Base-by-base conservation (phyloP, 2,888 invertebrate species). In the Heliothis peltigera region DNA sequence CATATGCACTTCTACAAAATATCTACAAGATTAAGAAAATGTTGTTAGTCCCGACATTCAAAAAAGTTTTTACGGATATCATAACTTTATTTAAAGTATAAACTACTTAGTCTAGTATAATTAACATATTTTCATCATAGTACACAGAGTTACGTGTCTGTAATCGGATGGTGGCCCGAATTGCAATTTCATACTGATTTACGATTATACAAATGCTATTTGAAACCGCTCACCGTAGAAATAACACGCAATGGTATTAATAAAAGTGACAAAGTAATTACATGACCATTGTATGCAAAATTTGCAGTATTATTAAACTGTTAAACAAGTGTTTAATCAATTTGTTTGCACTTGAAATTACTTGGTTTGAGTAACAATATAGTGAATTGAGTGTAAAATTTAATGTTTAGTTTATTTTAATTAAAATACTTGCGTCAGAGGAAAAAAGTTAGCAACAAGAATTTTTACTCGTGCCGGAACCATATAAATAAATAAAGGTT, bases 221-320 rank as follows among this genome's bases (percentile, higher is more conserved):
- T 39, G 44, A 6, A 46, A 21, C 18, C 35, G 44, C 15, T n/a
- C 18, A 8, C 15, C 18, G 43, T 42, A 17, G 7, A 8, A 47
- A 6, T 18, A 56, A 22, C 68, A 74, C 35, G 75, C 75, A 28
- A 74, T 53, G 44, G 25, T 56, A 5, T 54, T 55, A 28, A 44
- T n/a, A 49, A 19, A 47, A 65, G 7, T 25, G 2, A 17, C 48
- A 32, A 2, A 7, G 17, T 60, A 47, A 75, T 75, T 48, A 59
- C n/a, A 17, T 25, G 39, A 10, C 61, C 47, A 75, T 70, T 70
- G 75, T 70, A 69, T 70, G 75, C 25, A 48, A 70, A 74, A 52
- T 44, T 19, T 22, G 1, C 22, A 28, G 52, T 60, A 60, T 69
- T 52, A 39, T 51, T 6, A 18, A 25, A 25, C 22, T n/a, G 22